These are phyloP conservation scores for Mesorhabditis sp. DNA, from an alignment of 2,888 invertebrate species.

Conservation along the genomic window DNA sequence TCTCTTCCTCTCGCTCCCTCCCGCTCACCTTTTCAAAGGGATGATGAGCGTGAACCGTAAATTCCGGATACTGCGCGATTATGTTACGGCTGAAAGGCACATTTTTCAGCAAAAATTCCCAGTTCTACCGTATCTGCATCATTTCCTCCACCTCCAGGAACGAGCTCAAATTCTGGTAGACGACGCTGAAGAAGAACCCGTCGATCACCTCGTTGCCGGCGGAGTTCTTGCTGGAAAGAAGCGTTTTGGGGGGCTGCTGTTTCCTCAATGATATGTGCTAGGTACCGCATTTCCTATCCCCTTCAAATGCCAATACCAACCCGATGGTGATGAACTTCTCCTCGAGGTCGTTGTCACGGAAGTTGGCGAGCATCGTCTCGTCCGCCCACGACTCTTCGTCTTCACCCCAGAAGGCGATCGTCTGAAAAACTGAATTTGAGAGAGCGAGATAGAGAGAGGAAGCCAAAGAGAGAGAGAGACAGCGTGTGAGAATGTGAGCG, in stretches of 20 bases:
- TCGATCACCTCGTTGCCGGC: slow-evolving; percentile 40
- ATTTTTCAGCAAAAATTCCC: neutral
- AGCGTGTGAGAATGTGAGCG: no score
- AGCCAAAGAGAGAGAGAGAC: no score
- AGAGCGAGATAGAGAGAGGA: no score
- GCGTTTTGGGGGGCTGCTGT: neutral
- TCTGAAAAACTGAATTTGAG: slow-evolving; percentile 19
- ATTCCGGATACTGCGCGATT: slow-evolving; percentile 35
- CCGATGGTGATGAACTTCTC: slow-evolving; percentile 28
- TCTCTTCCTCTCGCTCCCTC: no score
- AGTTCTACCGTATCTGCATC: slow-evolving; percentile 25
- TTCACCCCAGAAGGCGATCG: slow-evolving; percentile 47
- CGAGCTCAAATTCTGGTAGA: slow-evolving; percentile 49
- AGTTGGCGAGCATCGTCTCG: slow-evolving; percentile 43
- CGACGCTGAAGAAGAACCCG: slow-evolving; percentile 50
- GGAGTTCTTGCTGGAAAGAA: slow-evolving; percentile 30
- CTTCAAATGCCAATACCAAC: no score
- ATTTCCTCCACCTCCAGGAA: slow-evolving; percentile 50
- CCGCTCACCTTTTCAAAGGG: slow-evolving; percentile 47
- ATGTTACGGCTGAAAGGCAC: slow-evolving; percentile 29
- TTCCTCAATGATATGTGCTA: slow-evolving; percentile 10
- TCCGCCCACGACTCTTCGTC: slow-evolving; percentile 43
- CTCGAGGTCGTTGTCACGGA: slow-evolving; percentile 35
- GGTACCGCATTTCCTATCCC: no score
- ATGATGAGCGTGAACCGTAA: slow-evolving; percentile 51